Evolutionary conservation across 2,113 vertebrate genomes (phyloP).

Genomic region (Microcebus lehilahytsara): DNA sequence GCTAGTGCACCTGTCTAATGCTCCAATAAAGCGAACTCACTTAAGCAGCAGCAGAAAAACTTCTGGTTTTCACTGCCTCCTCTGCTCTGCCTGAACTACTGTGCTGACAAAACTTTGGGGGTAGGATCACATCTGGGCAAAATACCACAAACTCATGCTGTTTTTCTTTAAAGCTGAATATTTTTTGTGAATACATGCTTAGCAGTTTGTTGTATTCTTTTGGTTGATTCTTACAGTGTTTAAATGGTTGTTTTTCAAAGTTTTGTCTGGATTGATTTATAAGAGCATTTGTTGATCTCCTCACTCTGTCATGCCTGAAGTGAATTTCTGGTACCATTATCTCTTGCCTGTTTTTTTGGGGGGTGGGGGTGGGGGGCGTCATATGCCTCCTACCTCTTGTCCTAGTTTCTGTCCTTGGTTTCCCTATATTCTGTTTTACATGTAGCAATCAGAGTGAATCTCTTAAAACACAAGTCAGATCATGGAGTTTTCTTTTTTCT

Average conservation of each 20-base stretch:
- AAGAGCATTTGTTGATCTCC: neutral
- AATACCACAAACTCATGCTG: neutral
- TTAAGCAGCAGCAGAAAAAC: too few relatives aligned
- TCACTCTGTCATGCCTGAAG: neutral
- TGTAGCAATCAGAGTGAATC: neutral
- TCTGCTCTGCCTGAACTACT: too few relatives aligned
- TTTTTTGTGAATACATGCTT: neutral
- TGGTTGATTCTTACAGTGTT: neutral
- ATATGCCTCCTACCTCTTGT: neutral
- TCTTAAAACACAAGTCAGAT: neutral
- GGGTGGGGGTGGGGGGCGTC: too few relatives aligned
- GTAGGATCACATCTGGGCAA: neutral
- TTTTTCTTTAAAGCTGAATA: neutral
- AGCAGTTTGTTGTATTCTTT: neutral
- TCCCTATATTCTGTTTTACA: neutral
- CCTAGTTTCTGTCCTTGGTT: neutral
- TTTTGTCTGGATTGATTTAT: neutral
- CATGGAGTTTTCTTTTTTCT: neutral
- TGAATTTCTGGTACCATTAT: neutral
- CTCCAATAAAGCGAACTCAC: neutral
- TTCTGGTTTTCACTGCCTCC: too few relatives aligned
- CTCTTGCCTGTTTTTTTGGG: neutral
- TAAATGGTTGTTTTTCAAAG: neutral
- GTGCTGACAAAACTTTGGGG: too few relatives aligned
- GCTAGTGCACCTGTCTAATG: neutral